These are phyloP conservation scores for Rafetus swinhoei DNA, from an alignment of 2,113 vertebrate genomes.

Conservation along the genomic window DNA sequence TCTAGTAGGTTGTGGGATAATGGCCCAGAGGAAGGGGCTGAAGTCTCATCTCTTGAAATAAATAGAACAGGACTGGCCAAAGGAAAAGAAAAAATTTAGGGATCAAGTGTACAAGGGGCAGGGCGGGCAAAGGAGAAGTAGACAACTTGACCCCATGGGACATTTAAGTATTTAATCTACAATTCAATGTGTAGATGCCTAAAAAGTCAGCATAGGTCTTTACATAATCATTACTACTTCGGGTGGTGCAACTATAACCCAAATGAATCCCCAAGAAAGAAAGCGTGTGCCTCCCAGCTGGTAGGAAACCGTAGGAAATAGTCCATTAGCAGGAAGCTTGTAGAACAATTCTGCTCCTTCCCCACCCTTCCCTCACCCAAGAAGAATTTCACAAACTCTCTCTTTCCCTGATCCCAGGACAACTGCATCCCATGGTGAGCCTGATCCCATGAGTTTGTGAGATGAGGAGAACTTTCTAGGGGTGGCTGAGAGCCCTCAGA, in stretches of 20 bases:
- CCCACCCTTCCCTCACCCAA: neutral
- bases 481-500: neutral
- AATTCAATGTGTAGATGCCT: neutral
- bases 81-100: constrained; percentile 45
- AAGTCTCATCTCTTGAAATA: constrained; percentile 6
- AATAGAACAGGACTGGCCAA: constrained; percentile 32
- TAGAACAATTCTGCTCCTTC: neutral
- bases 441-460: neutral
- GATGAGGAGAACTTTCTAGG: neutral
- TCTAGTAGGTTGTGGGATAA: constrained; percentile 43
- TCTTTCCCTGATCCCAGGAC: neutral
- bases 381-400: neutral
- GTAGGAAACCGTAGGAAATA: neutral
- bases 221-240: neutral
- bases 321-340: neutral
- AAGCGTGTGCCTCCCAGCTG: neutral
- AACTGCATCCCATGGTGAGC: neutral
- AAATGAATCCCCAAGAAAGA: neutral
- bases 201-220: neutral
- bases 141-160: neutral
- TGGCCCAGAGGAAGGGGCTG: neutral
- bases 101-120: constrained; percentile 19
- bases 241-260: neutral
- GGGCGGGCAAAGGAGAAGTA: neutral
- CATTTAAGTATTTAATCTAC: neutral